phyloP scores from a whole-genome alignment of 2,113 vertebrate genomes.

The Himantopus leucocephalus region DNA sequence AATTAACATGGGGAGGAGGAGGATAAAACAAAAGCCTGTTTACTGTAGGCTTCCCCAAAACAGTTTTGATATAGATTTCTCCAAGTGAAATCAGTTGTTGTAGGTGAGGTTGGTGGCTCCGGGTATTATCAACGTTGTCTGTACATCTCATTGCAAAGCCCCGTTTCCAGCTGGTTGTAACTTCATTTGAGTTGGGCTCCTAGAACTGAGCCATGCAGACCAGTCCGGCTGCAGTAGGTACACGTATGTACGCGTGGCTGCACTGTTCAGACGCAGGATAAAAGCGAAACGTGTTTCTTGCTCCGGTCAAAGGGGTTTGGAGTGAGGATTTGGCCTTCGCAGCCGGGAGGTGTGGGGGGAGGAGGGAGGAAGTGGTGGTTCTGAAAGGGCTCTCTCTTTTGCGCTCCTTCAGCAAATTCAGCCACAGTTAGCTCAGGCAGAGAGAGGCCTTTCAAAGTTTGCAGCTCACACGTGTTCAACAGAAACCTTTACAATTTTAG shows the following conservation, averaged over 20 bases:
- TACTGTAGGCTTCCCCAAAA: neutral
- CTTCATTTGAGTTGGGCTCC: neutral
- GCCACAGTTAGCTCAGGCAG: neutral
- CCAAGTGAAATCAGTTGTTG: neutral
- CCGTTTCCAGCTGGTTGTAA: neutral
- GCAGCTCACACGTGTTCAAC: neutral
- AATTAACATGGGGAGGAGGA: neutral
- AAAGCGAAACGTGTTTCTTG: neutral
- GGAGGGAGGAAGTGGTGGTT: neutral
- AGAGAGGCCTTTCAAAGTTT: neutral
- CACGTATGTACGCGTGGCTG: fast-evolving
- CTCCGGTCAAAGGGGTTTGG: neutral
- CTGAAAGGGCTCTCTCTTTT: slow-evolving; percentile 8
- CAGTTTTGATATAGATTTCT: neutral
- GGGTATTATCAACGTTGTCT: neutral
- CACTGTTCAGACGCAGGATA: neutral
- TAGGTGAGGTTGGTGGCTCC: neutral
- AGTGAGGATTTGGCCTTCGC: neutral
- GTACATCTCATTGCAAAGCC: neutral
- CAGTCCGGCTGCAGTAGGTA: neutral
- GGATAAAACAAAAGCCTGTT: slow-evolving; percentile 29
- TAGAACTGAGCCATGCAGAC: neutral
- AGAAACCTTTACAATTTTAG: neutral
- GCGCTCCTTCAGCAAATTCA: neutral
- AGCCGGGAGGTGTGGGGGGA: neutral